Evolutionary conservation across 92 coral and sea anemone genomes (phyloP).

Genomic region (Umimayanthus chanpuru): DNA sequence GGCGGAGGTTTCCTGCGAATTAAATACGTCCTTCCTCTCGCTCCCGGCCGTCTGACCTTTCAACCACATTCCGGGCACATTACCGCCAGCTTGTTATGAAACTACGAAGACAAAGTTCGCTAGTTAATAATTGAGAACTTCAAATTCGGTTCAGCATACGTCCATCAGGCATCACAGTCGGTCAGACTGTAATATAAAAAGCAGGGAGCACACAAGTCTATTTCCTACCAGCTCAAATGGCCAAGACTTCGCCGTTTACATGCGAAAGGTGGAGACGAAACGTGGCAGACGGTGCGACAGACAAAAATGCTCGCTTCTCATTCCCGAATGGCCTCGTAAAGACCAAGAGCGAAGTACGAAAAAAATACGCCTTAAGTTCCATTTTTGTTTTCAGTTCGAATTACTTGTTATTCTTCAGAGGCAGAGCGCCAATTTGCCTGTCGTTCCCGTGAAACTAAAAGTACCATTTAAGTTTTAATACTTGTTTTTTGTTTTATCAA

Average conservation of each 20-base stretch:
- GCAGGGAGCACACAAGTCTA: background rate
- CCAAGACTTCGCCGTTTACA: conserved; percentile 14
- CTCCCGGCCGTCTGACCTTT: background rate
- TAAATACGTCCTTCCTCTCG: background rate
- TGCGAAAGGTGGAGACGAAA: conserved; percentile 28
- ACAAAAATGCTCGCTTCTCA: background rate
- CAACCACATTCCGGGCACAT: too few relatives aligned
- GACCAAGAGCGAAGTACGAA: conserved; percentile 18
- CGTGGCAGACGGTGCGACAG: background rate
- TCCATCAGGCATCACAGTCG: background rate
- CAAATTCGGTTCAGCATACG: background rate
- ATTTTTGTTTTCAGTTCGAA: background rate
- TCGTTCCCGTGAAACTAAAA: background rate
- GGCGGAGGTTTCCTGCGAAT: conserved; percentile 6
- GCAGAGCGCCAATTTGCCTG: background rate
- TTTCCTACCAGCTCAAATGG: conserved; percentile 1
- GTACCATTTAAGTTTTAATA: too few relatives aligned
- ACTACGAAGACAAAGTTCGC: background rate
- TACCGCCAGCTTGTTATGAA: background rate
- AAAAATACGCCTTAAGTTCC: background rate
- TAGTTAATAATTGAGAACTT: background rate
- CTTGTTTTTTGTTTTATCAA: background rate
- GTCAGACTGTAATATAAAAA: background rate
- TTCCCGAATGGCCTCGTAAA: conserved; percentile 34
- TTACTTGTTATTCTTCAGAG: background rate